These are phyloP conservation scores for Nymphalis c-album DNA, from an alignment of 2,888 invertebrate species.

Conservation along the genomic window DNA sequence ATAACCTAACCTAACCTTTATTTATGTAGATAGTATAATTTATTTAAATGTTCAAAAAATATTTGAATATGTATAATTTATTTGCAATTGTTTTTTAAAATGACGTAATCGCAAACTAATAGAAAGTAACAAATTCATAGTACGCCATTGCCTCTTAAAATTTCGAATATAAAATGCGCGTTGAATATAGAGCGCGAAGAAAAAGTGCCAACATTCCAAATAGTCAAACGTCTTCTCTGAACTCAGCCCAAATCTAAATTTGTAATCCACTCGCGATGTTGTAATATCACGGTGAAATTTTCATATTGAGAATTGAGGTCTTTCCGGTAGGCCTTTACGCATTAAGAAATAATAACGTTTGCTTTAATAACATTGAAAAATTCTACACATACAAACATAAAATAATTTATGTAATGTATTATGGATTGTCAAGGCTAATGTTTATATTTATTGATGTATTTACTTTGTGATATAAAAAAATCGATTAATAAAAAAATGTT, in stretches of 20 bases:
- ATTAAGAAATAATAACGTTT: conserved; percentile 1
- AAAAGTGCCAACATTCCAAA: conserved; percentile 1
- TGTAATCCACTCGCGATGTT: conserved; percentile 5
- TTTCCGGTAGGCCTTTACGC: conserved; percentile 19
- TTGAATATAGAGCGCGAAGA: conserved; percentile 19
- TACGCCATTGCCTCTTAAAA: conserved; percentile 2
- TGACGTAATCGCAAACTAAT: too few relatives aligned
- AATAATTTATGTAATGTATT: background rate
- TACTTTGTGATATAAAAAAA: background rate
- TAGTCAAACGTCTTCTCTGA: conserved; percentile 13
- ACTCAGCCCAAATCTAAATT: conserved; percentile 10
- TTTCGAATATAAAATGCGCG: conserved; percentile 6
- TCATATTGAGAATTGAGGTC: conserved; percentile 21
- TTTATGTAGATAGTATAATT: too few relatives aligned
- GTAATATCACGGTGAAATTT: conserved; percentile 21
- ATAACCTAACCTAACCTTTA: too few relatives aligned
- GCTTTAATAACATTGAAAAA: background rate
- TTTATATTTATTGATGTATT: background rate
- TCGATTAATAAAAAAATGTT: background rate
- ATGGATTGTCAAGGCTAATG: background rate
- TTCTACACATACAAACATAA: background rate
- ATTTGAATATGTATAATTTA: too few relatives aligned
- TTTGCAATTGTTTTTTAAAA: too few relatives aligned
- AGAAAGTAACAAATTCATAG: background rate
- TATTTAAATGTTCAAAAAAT: too few relatives aligned